Base-by-base conservation (phyloP, 37 sponge, comb jelly and placozoan species). In the Geodia barretti region DNA sequence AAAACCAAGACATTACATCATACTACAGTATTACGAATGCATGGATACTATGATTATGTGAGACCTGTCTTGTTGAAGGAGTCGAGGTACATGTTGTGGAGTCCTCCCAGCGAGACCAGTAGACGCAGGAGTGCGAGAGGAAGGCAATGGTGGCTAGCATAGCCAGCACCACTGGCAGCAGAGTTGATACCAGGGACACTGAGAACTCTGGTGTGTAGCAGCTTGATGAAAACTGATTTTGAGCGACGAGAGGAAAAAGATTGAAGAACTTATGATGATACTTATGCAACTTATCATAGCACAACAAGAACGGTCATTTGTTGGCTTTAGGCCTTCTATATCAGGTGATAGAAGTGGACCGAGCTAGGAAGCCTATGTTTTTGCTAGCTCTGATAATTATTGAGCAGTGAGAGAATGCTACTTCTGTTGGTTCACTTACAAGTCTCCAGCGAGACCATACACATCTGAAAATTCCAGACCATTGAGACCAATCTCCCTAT, bases 91-190 rank as follows among this genome's bases (percentile, higher is more conserved):
- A 92, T 39, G 76, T 76, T 86, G 37, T 88, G 80, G 58, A 42
- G 58, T 92, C 89, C 71, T 81, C 85, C 93, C 93, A 92, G 42
- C 79, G 85, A 20, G 86, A 78, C 89, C 85, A 88, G 75, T 73
- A 85, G 66, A 88, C 34, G 28, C 89, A 88, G 60, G 93, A 82
- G 79, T 92, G 93, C 24, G 85, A 73, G 68, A 88, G 64, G 54
- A 85, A 41, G 36, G 79, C 79, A 23, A 81, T 68, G 19, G 61
- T 78, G 1, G 75, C 65, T 78, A 92, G 33, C 31, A 92, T 60
- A 19, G 75, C 68, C n/a, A 92, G 35, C 32, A 82, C 77, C 28
- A 88, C 74, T 1, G 93, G 93, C 5, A 84, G 77, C 9, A 65
- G 80, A 38, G 86, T 85, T 43, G 85, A 84, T 20, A 88, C 63